phyloP scores from a whole-genome alignment of 23 tunicate species.

The Oikopleura vanhoeffeni region DNA sequence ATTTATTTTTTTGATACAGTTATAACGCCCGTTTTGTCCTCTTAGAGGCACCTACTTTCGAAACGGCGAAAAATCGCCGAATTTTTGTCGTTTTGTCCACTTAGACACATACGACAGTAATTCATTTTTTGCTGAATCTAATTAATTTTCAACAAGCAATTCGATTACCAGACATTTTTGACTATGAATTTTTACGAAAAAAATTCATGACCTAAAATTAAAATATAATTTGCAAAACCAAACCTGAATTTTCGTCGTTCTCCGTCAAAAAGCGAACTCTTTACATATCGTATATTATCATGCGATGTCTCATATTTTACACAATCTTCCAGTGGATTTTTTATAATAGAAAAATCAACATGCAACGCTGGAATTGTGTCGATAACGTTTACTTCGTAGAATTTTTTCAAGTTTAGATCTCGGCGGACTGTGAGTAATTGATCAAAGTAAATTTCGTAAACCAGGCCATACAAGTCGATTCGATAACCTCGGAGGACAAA shows the following conservation, averaged over 20 bases:
- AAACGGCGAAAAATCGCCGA: too few species aligned
- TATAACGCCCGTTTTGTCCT: too few species aligned
- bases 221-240: too few species aligned
- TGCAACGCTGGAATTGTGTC: not conserved
- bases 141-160: too few species aligned
- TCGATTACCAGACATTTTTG: too few species aligned
- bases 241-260: not conserved
- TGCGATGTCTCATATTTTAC: not conserved
- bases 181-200: too few species aligned
- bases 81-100: too few species aligned
- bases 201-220: too few species aligned
- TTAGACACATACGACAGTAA: too few species aligned
- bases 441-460: constrained; percentile 1
- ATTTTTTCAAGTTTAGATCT: not conserved
- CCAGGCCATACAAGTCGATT: not conserved
- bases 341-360: not conserved
- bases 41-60: too few species aligned
- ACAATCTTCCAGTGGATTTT: not conserved
- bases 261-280: not conserved
- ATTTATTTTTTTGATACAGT: too few species aligned
- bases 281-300: not conserved
- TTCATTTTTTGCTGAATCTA: too few species aligned
- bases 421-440: not conserved
- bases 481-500: not conserved
- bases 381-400: not conserved